A percentile compares a stretch with the other conserved stretches of the same genome.
These are phyloP conservation scores for Troides helena DNA, from an alignment of 2,888 invertebrate genomes.

Conservation along the genomic window DNA sequence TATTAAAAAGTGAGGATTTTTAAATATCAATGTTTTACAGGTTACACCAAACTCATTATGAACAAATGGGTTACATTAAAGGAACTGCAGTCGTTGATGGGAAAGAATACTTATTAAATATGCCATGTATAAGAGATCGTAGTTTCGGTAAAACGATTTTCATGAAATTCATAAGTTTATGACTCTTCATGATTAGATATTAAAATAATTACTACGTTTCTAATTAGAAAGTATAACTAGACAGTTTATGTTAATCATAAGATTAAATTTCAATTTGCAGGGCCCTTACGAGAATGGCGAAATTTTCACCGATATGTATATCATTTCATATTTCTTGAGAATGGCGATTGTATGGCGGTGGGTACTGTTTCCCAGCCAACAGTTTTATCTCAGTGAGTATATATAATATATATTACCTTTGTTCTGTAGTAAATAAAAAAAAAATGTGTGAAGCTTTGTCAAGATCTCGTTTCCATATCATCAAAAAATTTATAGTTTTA, in stretches of 20 bases:
- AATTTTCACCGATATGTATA: slow-evolving; percentile 84
- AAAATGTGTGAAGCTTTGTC: no score
- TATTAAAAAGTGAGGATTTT: background rate
- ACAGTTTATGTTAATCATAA: background rate
- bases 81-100: slow-evolving; percentile 80
- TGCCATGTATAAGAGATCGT: slow-evolving; percentile 85
- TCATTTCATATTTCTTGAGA: slow-evolving; percentile 84
- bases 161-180: background rate
- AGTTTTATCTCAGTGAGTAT: slow-evolving; percentile 78
- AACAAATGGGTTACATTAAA: slow-evolving; percentile 84
- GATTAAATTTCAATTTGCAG: slow-evolving; percentile 45
- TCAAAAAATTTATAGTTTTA: no score
- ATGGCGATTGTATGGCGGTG: slow-evolving; percentile 84
- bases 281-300: slow-evolving; percentile 83
- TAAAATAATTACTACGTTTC: background rate
- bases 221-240: no score
- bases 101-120: slow-evolving; percentile 62
- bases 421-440: background rate
- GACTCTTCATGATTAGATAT: no score
- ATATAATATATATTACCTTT: background rate
- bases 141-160: slow-evolving; percentile 77
- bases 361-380: slow-evolving; percentile 84
- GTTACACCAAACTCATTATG: slow-evolving; percentile 87
- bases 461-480: background rate
- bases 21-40: slow-evolving; percentile 60